phyloP scores from a whole-genome alignment of 2,888 invertebrate species.

The Leucoma salicis region DNA sequence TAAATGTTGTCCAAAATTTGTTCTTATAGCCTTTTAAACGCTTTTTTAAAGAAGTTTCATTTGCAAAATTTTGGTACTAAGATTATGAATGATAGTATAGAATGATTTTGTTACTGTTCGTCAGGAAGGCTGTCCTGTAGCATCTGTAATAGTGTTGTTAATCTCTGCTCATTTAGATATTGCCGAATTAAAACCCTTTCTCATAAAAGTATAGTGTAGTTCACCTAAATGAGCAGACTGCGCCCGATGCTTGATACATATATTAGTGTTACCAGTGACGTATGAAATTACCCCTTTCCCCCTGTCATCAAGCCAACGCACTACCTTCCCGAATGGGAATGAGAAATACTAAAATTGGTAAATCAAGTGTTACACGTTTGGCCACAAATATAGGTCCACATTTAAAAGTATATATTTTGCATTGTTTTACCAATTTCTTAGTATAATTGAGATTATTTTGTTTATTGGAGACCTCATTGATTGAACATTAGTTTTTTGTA shows the following conservation, averaged over 20 bases:
- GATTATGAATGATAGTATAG: no score
- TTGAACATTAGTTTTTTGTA: conserved; percentile 26
- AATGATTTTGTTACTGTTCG: no score
- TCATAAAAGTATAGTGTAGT: conserved; percentile 15
- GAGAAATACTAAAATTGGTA: conserved; percentile 45
- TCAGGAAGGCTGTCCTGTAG: conserved; percentile 49
- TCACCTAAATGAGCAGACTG: conserved; percentile 58
- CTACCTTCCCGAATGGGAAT: conserved; percentile 37
- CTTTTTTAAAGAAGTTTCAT: no score
- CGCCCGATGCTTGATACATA: conserved; percentile 60
- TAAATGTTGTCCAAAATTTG: background rate
- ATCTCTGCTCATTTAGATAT: conserved; percentile 59
- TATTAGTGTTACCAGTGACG: conserved; percentile 58
- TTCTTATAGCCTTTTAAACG: background rate
- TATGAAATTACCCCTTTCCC: conserved; percentile 38
- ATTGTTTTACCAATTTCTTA: conserved; percentile 54
- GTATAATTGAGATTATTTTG: conserved; percentile 70
- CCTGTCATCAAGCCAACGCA: conserved; percentile 40
- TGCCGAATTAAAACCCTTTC: conserved; percentile 6
- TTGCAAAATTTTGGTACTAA: no score
- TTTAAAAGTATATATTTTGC: background rate
- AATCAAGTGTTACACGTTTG: conserved; percentile 24
- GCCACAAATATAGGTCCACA: conserved; percentile 12
- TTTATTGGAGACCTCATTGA: conserved; percentile 52
- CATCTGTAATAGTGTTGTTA: conserved; percentile 47